These are phyloP conservation scores for Alosa alosa DNA, from an alignment of 2,113 vertebrate species.

Conservation along the genomic window DNA sequence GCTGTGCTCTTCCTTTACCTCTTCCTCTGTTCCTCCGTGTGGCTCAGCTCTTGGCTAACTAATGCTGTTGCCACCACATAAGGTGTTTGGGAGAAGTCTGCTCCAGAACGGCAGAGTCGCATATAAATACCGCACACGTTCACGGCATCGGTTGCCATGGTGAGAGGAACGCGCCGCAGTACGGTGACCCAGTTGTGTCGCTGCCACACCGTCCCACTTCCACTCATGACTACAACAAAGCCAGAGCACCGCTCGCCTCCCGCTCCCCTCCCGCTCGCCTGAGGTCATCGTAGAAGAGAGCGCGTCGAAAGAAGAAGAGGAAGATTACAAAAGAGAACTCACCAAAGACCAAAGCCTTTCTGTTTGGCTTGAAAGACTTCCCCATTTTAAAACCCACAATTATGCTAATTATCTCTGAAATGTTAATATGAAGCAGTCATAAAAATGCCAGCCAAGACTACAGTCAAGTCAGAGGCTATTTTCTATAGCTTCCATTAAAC, in stretches of 20 bases:
- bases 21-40: not conserved
- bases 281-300: not conserved
- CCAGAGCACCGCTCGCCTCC: not conserved
- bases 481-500: not conserved
- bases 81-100: not conserved
- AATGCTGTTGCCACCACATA: too few species aligned
- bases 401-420: not conserved
- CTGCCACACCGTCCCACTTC: not conserved
- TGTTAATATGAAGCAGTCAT: not conserved
- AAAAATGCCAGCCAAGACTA: not conserved
- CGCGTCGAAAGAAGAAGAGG: not conserved
- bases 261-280: not conserved
- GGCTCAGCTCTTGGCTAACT: too few species aligned
- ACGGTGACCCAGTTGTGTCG: not conserved
- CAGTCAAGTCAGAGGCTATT: not conserved
- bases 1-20: not conserved
- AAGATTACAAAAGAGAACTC: not conserved
- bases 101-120: not conserved
- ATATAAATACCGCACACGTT: not conserved
- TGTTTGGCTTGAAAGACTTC: slow-evolving; percentile 8
- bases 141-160: not conserved
- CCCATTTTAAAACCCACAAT: not conserved
- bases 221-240: slow-evolving; percentile 5
- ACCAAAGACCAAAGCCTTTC: slow-evolving; percentile 2
- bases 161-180: not conserved